These are phyloP conservation scores for Drosophila quadrilineata DNA, from an alignment of 1,140 invertebrate genomes.

Conservation along the genomic window DNA sequence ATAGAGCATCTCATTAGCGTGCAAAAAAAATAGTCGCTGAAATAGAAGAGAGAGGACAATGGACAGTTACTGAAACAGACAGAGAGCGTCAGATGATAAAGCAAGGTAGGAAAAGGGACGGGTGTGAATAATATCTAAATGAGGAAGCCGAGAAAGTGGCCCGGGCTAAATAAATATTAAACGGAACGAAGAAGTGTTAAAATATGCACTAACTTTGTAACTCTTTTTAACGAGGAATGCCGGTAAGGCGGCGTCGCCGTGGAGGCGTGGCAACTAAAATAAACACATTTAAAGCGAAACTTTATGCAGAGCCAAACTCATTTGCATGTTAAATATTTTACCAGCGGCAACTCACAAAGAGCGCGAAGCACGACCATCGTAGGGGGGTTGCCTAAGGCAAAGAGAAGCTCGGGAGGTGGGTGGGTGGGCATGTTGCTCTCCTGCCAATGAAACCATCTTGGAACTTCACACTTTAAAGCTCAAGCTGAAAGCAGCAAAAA, in stretches of 20 bases:
- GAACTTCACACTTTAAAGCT: constrained; percentile 69
- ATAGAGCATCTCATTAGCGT: no score
- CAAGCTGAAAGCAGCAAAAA: constrained; percentile 9
- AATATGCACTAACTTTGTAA: constrained; percentile 80
- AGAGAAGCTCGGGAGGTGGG: neutral
- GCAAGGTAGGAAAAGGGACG: neutral
- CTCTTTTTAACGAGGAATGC: constrained; percentile 70
- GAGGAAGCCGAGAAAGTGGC: constrained; percentile 30
- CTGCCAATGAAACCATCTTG: constrained; percentile 37
- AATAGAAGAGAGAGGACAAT: neutral
- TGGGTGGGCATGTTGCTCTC: neutral
- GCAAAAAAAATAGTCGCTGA: no score
- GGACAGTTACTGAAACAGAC: neutral
- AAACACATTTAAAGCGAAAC: constrained; percentile 79
- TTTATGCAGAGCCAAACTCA: constrained; percentile 79
- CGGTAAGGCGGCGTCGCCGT: neutral
- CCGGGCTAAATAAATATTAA: constrained; percentile 74
- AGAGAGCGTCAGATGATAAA: neutral
- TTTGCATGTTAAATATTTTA: constrained; percentile 79
- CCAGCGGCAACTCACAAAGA: constrained; percentile 29
- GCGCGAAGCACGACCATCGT: no score
- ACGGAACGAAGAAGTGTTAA: constrained; percentile 76
- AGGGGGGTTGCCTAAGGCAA: constrained; percentile 1
- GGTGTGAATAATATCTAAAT: constrained; percentile 15
- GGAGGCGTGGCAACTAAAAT: constrained; percentile 70